These are phyloP conservation scores for Brachypterus glaber DNA, from an alignment of 2,888 invertebrate species.

Conservation along the genomic window DNA sequence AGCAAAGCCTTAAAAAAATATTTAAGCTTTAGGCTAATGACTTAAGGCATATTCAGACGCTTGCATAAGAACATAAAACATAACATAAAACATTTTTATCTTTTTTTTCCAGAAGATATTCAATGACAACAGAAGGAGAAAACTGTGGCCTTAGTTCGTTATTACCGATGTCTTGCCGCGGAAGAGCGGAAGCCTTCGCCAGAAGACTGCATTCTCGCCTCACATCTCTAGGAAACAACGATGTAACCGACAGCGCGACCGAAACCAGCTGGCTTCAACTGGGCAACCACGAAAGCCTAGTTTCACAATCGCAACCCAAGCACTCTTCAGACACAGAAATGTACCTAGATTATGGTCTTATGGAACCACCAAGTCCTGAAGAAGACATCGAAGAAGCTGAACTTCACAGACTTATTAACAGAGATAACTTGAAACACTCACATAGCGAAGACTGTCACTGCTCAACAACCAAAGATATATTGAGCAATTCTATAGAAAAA, in stretches of 20 bases:
- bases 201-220: constrained; percentile 65
- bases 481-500: constrained; percentile 17
- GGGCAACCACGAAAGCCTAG: constrained; percentile 31
- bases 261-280: constrained; percentile 31
- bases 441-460: constrained; percentile 35
- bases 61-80: too few species aligned
- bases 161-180: constrained; percentile 69
- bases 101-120: constrained; percentile 5
- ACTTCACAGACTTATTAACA: constrained; percentile 35
- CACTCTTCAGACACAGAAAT: constrained; percentile 47
- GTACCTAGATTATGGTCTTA: constrained; percentile 55
- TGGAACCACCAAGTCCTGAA: constrained; percentile 61
- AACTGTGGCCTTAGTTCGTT: constrained; percentile 60
- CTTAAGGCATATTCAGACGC: too few species aligned
- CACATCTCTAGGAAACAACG: constrained; percentile 55
- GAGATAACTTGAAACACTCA: constrained; percentile 25
- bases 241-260: constrained; percentile 28
- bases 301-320: constrained; percentile 43
- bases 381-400: constrained; percentile 39
- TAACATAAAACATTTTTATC: not conserved
- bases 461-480: constrained; percentile 45
- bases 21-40: too few species aligned
- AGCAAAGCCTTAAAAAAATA: too few species aligned
- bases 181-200: constrained; percentile 73
- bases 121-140: constrained; percentile 41